Conservation (phyloP, 2,797 vertebrate species). For the Oreochromis grahami region DNA sequence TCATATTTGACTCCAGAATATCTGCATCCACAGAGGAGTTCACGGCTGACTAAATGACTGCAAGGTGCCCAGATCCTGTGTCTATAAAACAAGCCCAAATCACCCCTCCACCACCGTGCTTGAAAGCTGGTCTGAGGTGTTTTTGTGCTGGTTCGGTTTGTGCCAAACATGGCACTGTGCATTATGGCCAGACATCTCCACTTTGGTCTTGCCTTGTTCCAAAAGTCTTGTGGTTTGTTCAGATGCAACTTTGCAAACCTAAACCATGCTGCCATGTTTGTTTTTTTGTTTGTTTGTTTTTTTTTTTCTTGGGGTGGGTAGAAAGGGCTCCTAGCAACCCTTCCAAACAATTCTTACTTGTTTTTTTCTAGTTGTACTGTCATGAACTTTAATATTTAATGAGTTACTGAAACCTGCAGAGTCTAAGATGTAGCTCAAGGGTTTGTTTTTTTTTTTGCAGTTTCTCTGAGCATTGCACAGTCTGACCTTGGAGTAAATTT, state of each 20-base stretch:
- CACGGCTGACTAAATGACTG: neutral
- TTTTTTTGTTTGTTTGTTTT: neutral
- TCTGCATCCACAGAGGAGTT: neutral
- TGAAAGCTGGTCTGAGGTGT: neutral
- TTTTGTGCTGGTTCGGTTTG: neutral
- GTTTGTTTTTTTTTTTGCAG: accelerated
- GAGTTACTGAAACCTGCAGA: neutral
- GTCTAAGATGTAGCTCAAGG: neutral
- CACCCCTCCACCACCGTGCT: neutral
- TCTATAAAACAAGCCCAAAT: neutral
- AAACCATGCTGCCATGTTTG: neutral
- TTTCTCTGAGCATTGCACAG: neutral
- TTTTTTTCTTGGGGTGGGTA: neutral
- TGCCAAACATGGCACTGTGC: neutral
- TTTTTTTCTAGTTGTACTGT: neutral
- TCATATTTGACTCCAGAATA: neutral
- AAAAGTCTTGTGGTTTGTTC: neutral
- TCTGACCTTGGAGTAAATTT: neutral
- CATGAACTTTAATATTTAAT: neutral
- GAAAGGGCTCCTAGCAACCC: neutral
- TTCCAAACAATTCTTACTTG: neutral
- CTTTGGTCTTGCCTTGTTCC: neutral
- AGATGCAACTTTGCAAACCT: neutral
- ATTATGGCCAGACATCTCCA: neutral
- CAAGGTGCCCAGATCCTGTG: accelerated